Conservation (phyloP, 2,113 vertebrate species). For the Suricata suricatta region DNA sequence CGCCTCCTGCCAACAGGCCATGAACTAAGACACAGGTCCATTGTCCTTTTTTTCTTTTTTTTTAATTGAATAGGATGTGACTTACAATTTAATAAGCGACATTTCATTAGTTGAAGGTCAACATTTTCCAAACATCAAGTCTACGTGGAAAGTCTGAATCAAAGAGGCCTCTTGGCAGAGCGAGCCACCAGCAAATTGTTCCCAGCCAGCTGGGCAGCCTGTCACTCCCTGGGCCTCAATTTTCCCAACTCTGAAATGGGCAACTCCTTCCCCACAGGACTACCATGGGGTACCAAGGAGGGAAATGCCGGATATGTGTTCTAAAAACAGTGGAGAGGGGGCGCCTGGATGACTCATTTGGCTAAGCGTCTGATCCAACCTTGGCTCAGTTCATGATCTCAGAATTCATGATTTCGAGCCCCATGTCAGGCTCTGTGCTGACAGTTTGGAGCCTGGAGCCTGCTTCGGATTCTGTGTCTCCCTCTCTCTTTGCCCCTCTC, state of each 20-base stretch:
- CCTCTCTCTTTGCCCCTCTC: no score
- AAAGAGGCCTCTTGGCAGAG: conserved; percentile 44
- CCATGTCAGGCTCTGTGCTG: no score
- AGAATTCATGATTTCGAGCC: no score
- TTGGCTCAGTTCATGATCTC: no score
- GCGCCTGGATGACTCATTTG: no score
- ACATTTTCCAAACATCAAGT: conserved; percentile 62
- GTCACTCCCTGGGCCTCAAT: background rate
- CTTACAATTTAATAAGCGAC: conserved; percentile 59
- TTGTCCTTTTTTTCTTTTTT: conserved; percentile 11
- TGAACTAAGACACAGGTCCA: background rate
- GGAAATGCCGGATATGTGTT: background rate
- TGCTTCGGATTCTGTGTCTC: no score
- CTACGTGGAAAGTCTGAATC: conserved; percentile 66
- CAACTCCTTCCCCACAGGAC: background rate
- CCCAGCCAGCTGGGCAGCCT: background rate
- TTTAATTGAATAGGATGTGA: conserved; percentile 35
- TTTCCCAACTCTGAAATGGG: background rate
- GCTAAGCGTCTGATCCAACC: no score
- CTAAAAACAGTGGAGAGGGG: background rate
- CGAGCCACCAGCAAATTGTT: background rate
- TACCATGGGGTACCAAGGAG: rapidly evolving
- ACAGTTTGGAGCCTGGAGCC: no score
- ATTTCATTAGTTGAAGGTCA: conserved; percentile 61
- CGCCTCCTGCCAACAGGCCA: background rate